A percentile compares a stretch with the other conserved stretches of the same genome.
Conservation (phyloP, 2,797 vertebrate species). For the Furcifer pardalis region DNA sequence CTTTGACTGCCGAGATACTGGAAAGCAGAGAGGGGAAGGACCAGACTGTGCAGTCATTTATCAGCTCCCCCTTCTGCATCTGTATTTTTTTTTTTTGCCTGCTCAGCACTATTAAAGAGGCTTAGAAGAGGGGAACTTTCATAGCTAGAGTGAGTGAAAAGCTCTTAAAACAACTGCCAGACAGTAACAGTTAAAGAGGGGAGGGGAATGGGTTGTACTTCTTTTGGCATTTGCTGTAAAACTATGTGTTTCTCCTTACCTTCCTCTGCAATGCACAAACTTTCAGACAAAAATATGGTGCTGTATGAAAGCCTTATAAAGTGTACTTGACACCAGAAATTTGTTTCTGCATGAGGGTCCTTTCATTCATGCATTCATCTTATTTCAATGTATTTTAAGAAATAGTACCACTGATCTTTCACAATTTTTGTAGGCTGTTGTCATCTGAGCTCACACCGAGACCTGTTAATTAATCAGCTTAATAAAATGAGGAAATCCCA, state of each 20-base stretch:
- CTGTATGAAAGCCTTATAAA: constrained; percentile 21
- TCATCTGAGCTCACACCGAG: constrained; percentile 70
- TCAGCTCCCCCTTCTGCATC: constrained; percentile 74
- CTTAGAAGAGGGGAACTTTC: constrained; percentile 68
- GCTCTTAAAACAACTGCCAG: constrained; percentile 50
- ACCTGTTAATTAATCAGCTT: constrained; percentile 82
- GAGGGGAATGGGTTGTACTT: constrained; percentile 16
- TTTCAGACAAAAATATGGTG: constrained; percentile 18
- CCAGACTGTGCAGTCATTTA: constrained; percentile 76
- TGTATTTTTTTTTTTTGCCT: constrained; percentile 82
- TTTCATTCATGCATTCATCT: constrained; percentile 44
- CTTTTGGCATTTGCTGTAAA: constrained; percentile 44
- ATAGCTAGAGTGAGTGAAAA: constrained; percentile 66
- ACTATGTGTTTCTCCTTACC: not conserved
- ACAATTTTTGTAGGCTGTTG: constrained; percentile 59
- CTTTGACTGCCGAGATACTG: constrained; percentile 72
- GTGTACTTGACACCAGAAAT: constrained; percentile 31
- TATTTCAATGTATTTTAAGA: constrained; percentile 58
- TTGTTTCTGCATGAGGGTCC: constrained; percentile 25
- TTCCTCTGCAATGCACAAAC: accelerated
- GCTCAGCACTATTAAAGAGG: constrained; percentile 81
- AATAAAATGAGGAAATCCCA: constrained; percentile 80
- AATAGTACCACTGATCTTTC: constrained; percentile 54
- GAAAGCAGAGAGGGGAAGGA: constrained; percentile 62
- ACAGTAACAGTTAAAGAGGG: constrained; percentile 47